Base-by-base conservation (phyloP, 2,797 vertebrate species). In the Thaleichthys pacificus region DNA sequence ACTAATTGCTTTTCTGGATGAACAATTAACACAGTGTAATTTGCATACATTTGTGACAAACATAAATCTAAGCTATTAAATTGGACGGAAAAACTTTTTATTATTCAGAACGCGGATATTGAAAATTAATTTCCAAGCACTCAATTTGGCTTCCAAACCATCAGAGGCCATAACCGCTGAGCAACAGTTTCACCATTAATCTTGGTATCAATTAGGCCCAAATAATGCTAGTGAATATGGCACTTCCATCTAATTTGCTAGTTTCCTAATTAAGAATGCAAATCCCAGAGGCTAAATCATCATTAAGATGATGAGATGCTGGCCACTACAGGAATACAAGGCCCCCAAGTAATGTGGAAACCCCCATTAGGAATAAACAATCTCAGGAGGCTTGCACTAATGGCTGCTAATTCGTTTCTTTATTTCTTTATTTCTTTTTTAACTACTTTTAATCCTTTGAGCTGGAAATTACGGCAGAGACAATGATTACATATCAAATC, bases 41-140 rank as follows among this genome's bases (percentile, higher is more conserved):
- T 67, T 79, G 72, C 84, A 86, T 84, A 61, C 38, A 79, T 86
- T 66, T 76, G 72, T 80, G 74, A 47, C 71, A 47, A 74, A 76
- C 64, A 65, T 68, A 65, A 76, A 77, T 74, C 47, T 0, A 3
- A 8, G 65, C 19, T n/a, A 38, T 75, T 82, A 65, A 61, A 12
- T 69, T 58, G 60, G 22, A 66, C 63, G 42, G 4, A 51, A 42
- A 49, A 26, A 61, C 28, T 14, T 15, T 6, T 58, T 64, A 30
- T 32, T 28, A 49, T 19, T 21, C 9, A 30, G 12, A 30, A 32
- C 54, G 5, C 5, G 21, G 47, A 76, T 73, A 70, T 9, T 75
- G 54, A 68, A 77, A 83, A 66, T 56, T 2, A 74, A 82, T 83
- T 81, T 79, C 4, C 5, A 75, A 68, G 28, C 76, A 66, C 68